Conservation (phyloP, 2,797 vertebrate species). For the Enoplosus armatus region DNA sequence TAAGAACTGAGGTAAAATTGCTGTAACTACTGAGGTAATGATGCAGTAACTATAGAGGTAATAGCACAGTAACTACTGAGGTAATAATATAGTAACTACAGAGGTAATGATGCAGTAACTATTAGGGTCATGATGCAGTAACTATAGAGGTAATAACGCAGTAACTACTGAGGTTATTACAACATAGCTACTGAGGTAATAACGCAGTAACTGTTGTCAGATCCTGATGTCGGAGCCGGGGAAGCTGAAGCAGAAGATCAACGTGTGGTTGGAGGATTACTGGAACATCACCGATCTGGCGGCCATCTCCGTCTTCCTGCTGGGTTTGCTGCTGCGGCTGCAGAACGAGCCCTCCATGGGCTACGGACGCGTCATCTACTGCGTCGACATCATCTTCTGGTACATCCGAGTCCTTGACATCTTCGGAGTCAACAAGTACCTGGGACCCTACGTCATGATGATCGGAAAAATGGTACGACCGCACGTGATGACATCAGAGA, state of each 20-base stretch:
- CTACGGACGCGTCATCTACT: conserved; percentile 97
- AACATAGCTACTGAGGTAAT: no score
- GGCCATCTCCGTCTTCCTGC: conserved; percentile 93
- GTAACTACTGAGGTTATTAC: no score
- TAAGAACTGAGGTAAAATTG: no score
- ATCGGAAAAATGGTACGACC: conserved; percentile 95
- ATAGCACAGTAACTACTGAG: no score
- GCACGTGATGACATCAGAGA: background rate
- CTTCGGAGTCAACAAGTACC: conserved; percentile 98
- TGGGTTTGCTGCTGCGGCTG: conserved; percentile 92
- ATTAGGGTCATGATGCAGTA: no score
- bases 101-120: no score
- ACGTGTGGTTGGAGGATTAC: conserved; percentile 97
- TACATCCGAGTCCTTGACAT: conserved; percentile 98
- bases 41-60: no score
- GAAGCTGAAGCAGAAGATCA: conserved; percentile 96
- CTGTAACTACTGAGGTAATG: no score
- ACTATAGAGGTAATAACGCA: no score
- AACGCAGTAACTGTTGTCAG: conserved; percentile 70
- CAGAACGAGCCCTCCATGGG: conserved; percentile 96
- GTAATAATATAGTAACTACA: no score
- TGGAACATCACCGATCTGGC: conserved; percentile 97
- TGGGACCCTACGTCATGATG: conserved; percentile 99
- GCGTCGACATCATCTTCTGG: conserved; percentile 99
- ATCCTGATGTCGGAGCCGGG: conserved; percentile 98